Percentiles rank a stretch among this genome's conserved stretches.
phyloP scores from a whole-genome alignment of 2,113 vertebrate species.

The Cyprinodon brontotheroides region DNA sequence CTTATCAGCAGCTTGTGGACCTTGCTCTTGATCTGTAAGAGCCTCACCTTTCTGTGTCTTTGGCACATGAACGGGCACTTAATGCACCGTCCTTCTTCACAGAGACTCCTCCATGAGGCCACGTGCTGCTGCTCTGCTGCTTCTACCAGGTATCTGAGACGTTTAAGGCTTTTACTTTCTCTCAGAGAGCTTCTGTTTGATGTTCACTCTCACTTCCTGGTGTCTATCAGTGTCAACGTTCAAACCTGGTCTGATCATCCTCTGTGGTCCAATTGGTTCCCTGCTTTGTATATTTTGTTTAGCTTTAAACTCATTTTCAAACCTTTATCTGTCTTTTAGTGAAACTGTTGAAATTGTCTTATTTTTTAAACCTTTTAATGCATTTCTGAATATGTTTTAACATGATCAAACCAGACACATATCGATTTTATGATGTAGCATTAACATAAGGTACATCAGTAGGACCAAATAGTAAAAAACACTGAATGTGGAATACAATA shows the following conservation, averaged over 20 bases:
- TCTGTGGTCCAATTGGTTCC: background rate
- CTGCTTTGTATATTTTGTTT: background rate
- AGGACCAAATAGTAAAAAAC: too few relatives aligned
- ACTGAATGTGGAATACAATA: too few relatives aligned
- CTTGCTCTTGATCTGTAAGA: constrained; percentile 63
- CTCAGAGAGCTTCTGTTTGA: background rate
- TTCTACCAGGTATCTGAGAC: constrained; percentile 37
- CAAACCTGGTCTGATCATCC: background rate
- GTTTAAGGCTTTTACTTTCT: background rate
- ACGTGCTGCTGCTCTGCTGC: constrained; percentile 33
- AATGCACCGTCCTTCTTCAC: constrained; percentile 35
- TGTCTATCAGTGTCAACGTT: background rate
- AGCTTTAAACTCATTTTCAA: constrained; percentile 3
- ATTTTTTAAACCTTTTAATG: background rate
- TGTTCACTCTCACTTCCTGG: background rate
- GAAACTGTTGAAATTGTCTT: background rate
- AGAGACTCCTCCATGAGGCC: constrained; percentile 24
- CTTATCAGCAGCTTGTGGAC: constrained; percentile 76
- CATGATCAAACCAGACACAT: background rate
- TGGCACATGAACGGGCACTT: constrained; percentile 17
- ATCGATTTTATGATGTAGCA: too few relatives aligned
- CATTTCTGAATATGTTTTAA: background rate
- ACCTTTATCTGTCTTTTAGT: constrained; percentile 4
- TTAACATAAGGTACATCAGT: too few relatives aligned
- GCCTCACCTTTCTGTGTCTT: constrained; percentile 40